Evolutionary conservation across 2,888 invertebrate genomes (phyloP), one percentile per base, ranked within the genome.

Genomic region (Anodontia alba): DNA sequence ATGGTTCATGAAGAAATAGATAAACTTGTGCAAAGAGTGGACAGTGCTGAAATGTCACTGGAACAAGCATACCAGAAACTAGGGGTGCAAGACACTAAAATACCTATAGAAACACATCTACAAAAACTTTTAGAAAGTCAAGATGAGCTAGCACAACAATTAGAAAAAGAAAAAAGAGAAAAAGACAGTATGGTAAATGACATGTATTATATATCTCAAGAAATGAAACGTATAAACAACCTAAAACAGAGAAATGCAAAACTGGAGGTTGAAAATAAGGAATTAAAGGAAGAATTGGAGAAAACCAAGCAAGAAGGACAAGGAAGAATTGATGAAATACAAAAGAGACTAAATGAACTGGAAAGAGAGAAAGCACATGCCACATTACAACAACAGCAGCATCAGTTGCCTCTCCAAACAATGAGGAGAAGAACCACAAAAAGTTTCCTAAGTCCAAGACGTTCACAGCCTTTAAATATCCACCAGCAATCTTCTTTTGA

Each of bases 151-250:
- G 72, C 72, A 38, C 67, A 72, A 46, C 69, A 69, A 43, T 73
- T 80, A 0, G 75, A 73, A 66, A 73, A 75, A 20, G 80, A 85
- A 68, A 77, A 80, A 15, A 69, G 73, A 33, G 81, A 85, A 51
- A 82, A 77, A 26, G 80, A 85, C 31, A 76, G 78, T 70, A 85
- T 85, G 84, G 84, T 81, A 15, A 72, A 78, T 80, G 84, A 85
- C 66, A 76, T 85, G 66, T 85, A 80, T 71, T 70, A 74, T 38
- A 80, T 82, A 43, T 80, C 80, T 31, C 77, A 78, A 54, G 84
- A 85, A 23, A 85, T 82, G 78, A 85, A 81, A 38, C 75, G 74
- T 12, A 75, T 86, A 0, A 82, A 85, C 49, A 83, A 79, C 33
- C 73, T 85, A n/a, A 80, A 78, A 73, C 51, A 73, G 26, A 73